Evolutionary conservation across 92 coral and sea anemone species (phyloP), one percentile per base, ranked within the genome.

Genomic region (Epizoanthus stellaris): DNA sequence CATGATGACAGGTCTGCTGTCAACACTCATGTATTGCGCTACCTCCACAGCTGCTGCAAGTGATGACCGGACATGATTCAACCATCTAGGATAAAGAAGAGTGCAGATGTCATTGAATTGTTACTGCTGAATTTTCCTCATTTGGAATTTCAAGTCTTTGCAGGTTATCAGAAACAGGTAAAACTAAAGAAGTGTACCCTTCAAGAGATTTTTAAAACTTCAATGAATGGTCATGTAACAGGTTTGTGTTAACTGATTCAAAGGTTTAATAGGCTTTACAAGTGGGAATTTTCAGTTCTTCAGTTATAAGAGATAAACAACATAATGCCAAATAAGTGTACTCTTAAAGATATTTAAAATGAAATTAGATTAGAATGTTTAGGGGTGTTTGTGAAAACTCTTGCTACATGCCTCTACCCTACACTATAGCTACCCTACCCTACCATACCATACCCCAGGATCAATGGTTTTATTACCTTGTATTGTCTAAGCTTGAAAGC

Each of bases 401-500:
- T 30, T 30, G 34, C 34, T 30, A 30, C 34, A 30, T 49, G 13
- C 6, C 45, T 16, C 21, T n/a, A n/a, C n/a, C n/a, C n/a, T n/a
- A n/a, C n/a, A n/a, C n/a, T n/a, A n/a, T n/a, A n/a, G n/a, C n/a
- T 43, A 15, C 56, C 12, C 6, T 42, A 1, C 23, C 34, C 36
- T 19, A 63, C 68, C 21, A 14, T 9, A n/a, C 21, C 7, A 19
- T 8, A 16, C 68, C 68, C 34, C 16, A 6, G 13, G 36, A 30
- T 63, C 25, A 63, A 19, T 2, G 15, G 34, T 53, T 30, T 13
- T 36, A 14, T 16, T 88, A 96, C 99, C 92, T 95, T 84, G 97
- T 90, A 52, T 86, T 83, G 63, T 96, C 99, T 19, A 96, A 82
- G 79, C 92, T 94, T 38, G 99, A 91, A 14, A 96, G 87, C 99